Conservation (phyloP, 1,140 invertebrate species). For the Atta cephalotes region DNA sequence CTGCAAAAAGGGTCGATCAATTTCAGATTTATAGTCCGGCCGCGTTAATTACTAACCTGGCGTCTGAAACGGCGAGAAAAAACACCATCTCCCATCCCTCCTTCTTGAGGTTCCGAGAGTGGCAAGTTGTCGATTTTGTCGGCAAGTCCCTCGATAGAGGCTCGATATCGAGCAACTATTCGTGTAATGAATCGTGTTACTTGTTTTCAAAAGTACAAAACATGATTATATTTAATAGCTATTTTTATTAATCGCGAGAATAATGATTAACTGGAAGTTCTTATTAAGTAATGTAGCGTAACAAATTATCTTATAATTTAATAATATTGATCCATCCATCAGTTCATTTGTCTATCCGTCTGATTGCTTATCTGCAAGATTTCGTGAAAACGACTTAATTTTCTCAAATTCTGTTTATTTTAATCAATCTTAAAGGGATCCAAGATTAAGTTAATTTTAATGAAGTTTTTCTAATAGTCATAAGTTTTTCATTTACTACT, state of each 20-base stretch:
- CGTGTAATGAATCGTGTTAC: slow-evolving; percentile 41
- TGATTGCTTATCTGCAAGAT: too few species aligned
- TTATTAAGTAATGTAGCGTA: too few species aligned
- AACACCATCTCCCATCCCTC: slow-evolving; percentile 14
- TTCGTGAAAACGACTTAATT: too few species aligned
- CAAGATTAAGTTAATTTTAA: too few species aligned
- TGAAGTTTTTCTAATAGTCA: too few species aligned
- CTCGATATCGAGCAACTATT: slow-evolving; percentile 25
- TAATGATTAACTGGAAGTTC: neutral
- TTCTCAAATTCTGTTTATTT: too few species aligned
- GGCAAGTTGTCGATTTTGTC: slow-evolving; percentile 67
- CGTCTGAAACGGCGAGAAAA: slow-evolving; percentile 71
- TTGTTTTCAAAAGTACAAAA: neutral
- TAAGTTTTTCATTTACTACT: too few species aligned
- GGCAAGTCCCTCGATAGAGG: slow-evolving; percentile 25
- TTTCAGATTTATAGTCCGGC: slow-evolving; percentile 81
- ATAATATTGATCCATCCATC: too few species aligned
- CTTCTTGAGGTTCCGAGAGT: slow-evolving; percentile 45
- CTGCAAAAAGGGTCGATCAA: slow-evolving; percentile 81
- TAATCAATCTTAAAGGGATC: too few species aligned
- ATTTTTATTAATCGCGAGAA: slow-evolving; percentile 30
- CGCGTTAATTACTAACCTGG: slow-evolving; percentile 82
- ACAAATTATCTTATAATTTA: too few species aligned
- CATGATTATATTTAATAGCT: neutral
- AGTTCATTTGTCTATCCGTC: too few species aligned